These are phyloP conservation scores for Trimorus sp. DNA, from an alignment of 2,888 invertebrate species.

Conservation along the genomic window DNA sequence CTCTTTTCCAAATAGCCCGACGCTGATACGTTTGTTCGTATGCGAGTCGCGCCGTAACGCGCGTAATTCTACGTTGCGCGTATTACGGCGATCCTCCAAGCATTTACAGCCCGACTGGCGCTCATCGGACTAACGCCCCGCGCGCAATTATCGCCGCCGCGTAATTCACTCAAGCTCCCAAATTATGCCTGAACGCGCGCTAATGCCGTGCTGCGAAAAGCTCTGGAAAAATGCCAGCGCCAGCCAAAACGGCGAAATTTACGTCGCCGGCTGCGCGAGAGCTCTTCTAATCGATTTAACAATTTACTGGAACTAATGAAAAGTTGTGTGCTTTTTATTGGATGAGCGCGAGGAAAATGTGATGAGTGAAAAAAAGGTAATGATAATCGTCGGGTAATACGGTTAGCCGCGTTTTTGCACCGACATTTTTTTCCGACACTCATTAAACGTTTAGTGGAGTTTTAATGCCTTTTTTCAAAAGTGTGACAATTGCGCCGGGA, in stretches of 20 bases:
- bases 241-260: constrained; percentile 44
- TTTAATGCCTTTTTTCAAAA: constrained; percentile 48
- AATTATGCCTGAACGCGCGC: constrained; percentile 63
- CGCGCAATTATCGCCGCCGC: constrained; percentile 66
- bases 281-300: constrained; percentile 60
- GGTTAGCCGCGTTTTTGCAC: constrained; percentile 44
- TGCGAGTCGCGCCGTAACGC: constrained; percentile 55
- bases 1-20: constrained; percentile 57
- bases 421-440: constrained; percentile 9
- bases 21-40: constrained; percentile 60
- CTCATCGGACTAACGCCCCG: constrained; percentile 57
- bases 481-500: constrained; percentile 43
- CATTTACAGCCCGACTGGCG: constrained; percentile 59
- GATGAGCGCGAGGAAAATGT: constrained; percentile 55
- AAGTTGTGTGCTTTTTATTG: constrained; percentile 53
- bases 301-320: constrained; percentile 61
- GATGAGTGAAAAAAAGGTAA: constrained; percentile 47
- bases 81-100: constrained; percentile 63
- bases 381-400: constrained; percentile 44
- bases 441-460: constrained; percentile 33
- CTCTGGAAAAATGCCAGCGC: constrained; percentile 51
- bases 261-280: constrained; percentile 40
- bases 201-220: constrained; percentile 61
- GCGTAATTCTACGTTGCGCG: constrained; percentile 63
- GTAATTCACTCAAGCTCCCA: constrained; percentile 68